Conservation (phyloP, 2,888 invertebrate species). For the Heliconius cydno region DNA sequence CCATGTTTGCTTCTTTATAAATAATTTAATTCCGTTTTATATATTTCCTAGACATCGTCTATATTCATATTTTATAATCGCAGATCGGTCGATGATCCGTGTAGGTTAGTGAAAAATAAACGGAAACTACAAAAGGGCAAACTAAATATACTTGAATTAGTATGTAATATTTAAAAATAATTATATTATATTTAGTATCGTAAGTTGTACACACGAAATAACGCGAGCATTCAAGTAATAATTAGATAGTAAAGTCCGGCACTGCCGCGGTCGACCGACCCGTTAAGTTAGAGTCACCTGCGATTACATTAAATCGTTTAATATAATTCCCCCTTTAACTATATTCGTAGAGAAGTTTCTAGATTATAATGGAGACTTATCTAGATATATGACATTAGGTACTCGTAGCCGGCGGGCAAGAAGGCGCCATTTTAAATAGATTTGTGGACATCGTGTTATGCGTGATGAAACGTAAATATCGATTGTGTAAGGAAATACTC, state of each 20-base stretch:
- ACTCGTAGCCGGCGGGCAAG: background rate
- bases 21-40: background rate
- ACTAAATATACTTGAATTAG: background rate
- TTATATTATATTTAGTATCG: conserved; percentile 3
- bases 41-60: background rate
- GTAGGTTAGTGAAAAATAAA: background rate
- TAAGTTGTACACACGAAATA: conserved; percentile 23
- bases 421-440: background rate
- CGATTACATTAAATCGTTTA: background rate
- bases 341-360: background rate
- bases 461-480: conserved; percentile 14
- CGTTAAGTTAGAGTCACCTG: conserved; percentile 16
- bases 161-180: background rate
- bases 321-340: background rate
- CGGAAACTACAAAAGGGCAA: conserved; percentile 8
- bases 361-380: conserved; percentile 4
- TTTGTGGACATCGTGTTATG: conserved; percentile 5
- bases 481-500: conserved; percentile 6
- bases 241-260: conserved; percentile 21
- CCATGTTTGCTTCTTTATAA: background rate
- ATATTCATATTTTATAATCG: background rate
- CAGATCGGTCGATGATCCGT: conserved; percentile 14
- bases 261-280: conserved; percentile 25
- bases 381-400: background rate
- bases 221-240: conserved; percentile 28